Base-by-base conservation (phyloP, 2,888 invertebrate species). In the Bursaphelenchus okinawaensis region DNA sequence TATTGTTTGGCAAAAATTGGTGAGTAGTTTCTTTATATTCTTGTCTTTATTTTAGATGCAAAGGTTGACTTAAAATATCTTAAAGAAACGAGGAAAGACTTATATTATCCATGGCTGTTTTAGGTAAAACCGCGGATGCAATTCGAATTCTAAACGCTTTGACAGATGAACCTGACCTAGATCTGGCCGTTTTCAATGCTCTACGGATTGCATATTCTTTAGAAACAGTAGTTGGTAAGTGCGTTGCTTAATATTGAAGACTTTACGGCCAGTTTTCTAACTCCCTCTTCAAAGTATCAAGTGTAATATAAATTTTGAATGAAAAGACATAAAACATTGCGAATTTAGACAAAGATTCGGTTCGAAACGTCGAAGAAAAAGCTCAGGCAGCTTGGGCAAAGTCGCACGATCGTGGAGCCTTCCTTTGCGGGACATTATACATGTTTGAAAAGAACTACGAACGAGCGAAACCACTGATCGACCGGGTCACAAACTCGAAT, bases 41-140 rank as follows among this genome's bases (percentile, higher is more conserved):
- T 12, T n/a, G n/a, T n/a, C 7, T 3, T 29, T n/a, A 65, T 23
- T 24, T n/a, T 60, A 19, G 22, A 22, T 27, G 12, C n/a, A n/a
- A n/a, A n/a, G n/a, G n/a, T 69, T 68, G 8, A 60, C 12, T n/a
- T 20, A 8, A 20, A 66, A 67, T 23, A 7, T 22, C 7, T 8
- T 23, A 16, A 12, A 51, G 16, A 4, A 20, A 19, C 24, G 9
- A n/a, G 26, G 19, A 66, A 65, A 57, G n/a, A n/a, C n/a, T n/a
- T n/a, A n/a, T n/a, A n/a, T n/a, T n/a, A n/a, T n/a, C n/a, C 23
- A 19, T 12, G 31, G 29, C 8, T 22, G 19, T 52, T 73, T 62
- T 23, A 76, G 77, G 78, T 1, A 75, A 73, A 64, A 56, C 74
- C 1, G 64, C 79, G 4, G 79, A 79, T 31, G 76, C 76, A 0